These are phyloP conservation scores for Sinohyriopsis cumingii DNA, from an alignment of 2,888 invertebrate genomes.

Conservation along the genomic window DNA sequence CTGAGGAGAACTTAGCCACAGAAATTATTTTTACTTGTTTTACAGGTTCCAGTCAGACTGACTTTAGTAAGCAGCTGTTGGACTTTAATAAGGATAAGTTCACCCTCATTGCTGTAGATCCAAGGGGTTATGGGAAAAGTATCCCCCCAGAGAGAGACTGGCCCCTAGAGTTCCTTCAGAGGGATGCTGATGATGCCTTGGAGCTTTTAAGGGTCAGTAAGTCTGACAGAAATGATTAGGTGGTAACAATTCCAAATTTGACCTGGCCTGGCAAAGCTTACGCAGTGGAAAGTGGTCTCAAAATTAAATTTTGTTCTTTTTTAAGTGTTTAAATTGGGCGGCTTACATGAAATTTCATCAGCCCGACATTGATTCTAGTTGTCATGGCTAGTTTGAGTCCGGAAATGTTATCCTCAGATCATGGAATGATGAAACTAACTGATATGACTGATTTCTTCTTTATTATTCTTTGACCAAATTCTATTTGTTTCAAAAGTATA, in stretches of 20 bases:
- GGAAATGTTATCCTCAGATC: too few relatives aligned
- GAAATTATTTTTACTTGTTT: conserved; percentile 1
- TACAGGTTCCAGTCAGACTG: conserved; percentile 83
- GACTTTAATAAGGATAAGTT: conserved; percentile 74
- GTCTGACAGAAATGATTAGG: not conserved
- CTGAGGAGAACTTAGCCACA: too few relatives aligned
- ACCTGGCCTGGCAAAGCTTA: too few relatives aligned
- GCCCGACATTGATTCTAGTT: too few relatives aligned
- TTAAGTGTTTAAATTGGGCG: not conserved
- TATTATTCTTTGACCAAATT: too few relatives aligned
- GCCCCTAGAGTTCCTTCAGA: conserved; percentile 80
- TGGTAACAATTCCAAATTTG: not conserved
- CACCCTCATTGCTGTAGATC: conserved; percentile 76
- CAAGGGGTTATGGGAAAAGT: conserved; percentile 89
- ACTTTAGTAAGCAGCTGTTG: conserved; percentile 80
- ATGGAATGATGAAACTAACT: too few relatives aligned
- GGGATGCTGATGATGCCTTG: conserved; percentile 82
- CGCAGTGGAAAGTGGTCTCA: too few relatives aligned
- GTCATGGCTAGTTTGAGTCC: too few relatives aligned
- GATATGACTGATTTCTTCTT: too few relatives aligned
- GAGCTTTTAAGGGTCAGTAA: conserved; percentile 81
- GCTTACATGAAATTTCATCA: too few relatives aligned
- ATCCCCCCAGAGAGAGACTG: conserved; percentile 85
- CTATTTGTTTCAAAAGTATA: too few relatives aligned
- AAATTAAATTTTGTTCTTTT: too few relatives aligned